Conservation (phyloP, 1,140 invertebrate genomes). For the Apolygus lucorum region DNA sequence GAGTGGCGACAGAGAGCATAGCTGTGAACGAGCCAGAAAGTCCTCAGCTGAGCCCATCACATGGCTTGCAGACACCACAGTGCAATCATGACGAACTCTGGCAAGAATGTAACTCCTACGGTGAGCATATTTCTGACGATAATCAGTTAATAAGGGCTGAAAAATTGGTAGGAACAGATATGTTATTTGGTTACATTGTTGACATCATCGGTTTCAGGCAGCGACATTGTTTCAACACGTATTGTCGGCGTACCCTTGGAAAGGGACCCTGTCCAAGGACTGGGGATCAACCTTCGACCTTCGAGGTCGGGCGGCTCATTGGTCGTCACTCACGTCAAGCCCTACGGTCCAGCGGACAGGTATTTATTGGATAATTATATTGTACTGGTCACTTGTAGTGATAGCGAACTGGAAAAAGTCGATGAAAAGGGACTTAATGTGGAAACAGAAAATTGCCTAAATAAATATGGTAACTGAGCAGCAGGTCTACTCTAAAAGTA, state of each 20-base stretch:
- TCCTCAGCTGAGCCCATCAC: conserved; percentile 2
- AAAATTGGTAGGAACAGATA: too few species aligned
- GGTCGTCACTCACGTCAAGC: conserved; percentile 78
- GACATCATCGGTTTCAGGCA: too few species aligned
- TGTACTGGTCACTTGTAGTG: too few species aligned
- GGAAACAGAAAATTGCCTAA: too few species aligned
- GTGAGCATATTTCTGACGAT: too few species aligned
- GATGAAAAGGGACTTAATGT: too few species aligned
- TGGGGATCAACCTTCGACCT: conserved; percentile 72
- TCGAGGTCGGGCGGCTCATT: conserved; percentile 57
- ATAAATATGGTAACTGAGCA: too few species aligned
- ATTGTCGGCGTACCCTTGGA: conserved; percentile 32
- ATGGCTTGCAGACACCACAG: background rate
- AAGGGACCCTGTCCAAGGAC: conserved; percentile 59
- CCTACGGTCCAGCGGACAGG: conserved; percentile 80
- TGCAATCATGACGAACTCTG: background rate
- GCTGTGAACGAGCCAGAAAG: background rate
- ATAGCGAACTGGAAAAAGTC: conserved; percentile 5
- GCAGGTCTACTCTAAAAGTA: too few species aligned
- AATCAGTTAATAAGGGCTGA: too few species aligned
- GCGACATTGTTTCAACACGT: conserved; percentile 20
- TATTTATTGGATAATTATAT: conserved; percentile 39
- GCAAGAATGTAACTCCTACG: conserved; percentile 20
- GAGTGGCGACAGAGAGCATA: background rate
- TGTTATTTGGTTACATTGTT: too few species aligned